Conservation (phyloP, 2,888 invertebrate genomes). For the Baccha elongata region DNA sequence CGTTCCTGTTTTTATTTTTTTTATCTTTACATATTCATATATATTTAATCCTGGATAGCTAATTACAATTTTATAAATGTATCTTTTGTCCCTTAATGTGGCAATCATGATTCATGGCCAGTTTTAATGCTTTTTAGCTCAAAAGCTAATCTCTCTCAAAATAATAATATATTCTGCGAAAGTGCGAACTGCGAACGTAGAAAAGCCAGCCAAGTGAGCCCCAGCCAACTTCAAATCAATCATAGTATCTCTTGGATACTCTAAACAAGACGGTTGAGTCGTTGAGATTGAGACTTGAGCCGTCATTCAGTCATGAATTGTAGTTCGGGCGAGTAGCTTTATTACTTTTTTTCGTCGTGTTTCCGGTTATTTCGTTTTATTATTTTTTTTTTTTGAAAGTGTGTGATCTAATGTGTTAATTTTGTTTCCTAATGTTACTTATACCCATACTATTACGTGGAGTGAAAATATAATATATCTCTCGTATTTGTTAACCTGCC, state of each 20-base stretch:
- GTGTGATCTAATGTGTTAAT: conserved; percentile 40
- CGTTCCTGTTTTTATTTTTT: too few species aligned
- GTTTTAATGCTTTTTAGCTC: too few species aligned
- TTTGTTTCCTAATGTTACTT: conserved; percentile 15
- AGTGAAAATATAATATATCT: conserved; percentile 38
- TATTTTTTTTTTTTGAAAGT: conserved; percentile 56
- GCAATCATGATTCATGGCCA: too few species aligned
- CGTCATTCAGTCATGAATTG: conserved; percentile 52
- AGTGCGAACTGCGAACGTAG: background rate
- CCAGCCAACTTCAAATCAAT: conserved; percentile 41
- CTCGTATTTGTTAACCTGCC: conserved; percentile 19
- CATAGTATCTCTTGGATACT: conserved; percentile 44
- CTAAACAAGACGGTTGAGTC: conserved; percentile 6
- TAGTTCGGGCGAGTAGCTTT: conserved; percentile 31
- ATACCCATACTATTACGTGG: conserved; percentile 52
- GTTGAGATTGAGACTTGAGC: too few species aligned
- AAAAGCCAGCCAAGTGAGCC: conserved; percentile 38
- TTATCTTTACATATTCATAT: too few species aligned
- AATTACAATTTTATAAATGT: too few species aligned
- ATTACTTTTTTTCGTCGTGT: background rate
- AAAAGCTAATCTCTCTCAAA: conserved; percentile 43
- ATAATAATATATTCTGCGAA: conserved; percentile 5
- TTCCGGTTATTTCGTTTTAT: conserved; percentile 6
- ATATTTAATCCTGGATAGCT: too few species aligned
- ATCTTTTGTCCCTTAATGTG: too few species aligned